Evolutionary conservation across 2,113 vertebrate species (phyloP), one percentile per base, ranked within the genome.

Genomic region (Anas platyrhynchos): DNA sequence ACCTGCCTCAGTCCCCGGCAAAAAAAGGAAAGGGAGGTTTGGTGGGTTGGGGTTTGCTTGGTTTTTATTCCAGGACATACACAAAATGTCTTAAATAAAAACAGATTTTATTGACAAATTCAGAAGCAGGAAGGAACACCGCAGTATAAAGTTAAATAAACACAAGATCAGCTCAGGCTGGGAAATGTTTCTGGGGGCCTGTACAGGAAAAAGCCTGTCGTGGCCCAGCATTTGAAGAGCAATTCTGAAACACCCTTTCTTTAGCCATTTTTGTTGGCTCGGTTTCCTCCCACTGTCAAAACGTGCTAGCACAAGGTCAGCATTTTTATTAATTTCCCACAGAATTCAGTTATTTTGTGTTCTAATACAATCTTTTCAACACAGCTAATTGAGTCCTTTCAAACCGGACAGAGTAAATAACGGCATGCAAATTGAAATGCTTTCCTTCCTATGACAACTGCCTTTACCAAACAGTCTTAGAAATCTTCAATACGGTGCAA

Each of bases 81-180:
- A 90, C 90, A 80, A 83, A 16, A 72, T 61, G 86, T 61, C 88
- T 94, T 81, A 91, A 94, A 95, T 89, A 93, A 91, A 93, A 72
- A 29, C 56, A 82, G 44, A 79, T 54, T 95, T 97, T 97, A 97
- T 97, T 97, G 86, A 78, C 52, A 86, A 89, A 84, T 75, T 89
- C 91, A 92, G 91, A 93, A 95, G 50, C 81, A 94, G 55, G 32
- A 91, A 89, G 52, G 91, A 95, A 91, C 88, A 81, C 22, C 63
- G 89, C 55, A 95, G 34, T 69, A 80, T 80, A 41, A 86, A 90
- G 27, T 92, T 79, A 88, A 89, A 89, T 48, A 89, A 88, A 75
- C 38, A 74, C 46, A 83, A 85, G 55, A 46, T 75, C 43, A 78
- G 13, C 34, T 58, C 61, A 68, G 56, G 56, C 72, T 89, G 38